Evolutionary conservation across 2,797 vertebrate species (phyloP), one percentile per base, ranked within the genome.

Genomic region (Cryptoprocta ferox): DNA sequence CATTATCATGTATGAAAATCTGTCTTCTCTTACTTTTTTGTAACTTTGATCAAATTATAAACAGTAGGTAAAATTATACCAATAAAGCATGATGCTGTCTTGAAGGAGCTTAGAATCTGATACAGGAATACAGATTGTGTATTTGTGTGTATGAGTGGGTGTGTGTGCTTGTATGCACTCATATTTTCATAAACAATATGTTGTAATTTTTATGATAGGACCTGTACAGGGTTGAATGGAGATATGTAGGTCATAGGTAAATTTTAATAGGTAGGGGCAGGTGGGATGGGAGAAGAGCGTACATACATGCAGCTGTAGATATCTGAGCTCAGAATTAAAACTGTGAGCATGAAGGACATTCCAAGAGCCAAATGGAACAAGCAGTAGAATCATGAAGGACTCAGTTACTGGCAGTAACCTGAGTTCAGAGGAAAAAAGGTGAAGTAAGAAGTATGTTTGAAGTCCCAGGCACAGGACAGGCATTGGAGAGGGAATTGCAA

Each of bases 291-390:
- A 30, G 42, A 42, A 80, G 24, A 18, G 12, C 1, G 21, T 37
- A 21, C 10, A 24, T n/a, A 61, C 73, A 32, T 32, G 8, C 8
- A 16, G 26, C 15, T 63, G 42, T n/a, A 78, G 59, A 37, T n/a
- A 39, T 61, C 53, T 81, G 59, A 85, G 15, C 12, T n/a, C 26
- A 92, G 5, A 94, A 37, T 84, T 76, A 59, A 89, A 70, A 63
- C 42, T n/a, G 8, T 1, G 21, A 24, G 32, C 26, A 39, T 4
- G 48, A 45, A 7, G 61, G 37, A 24, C 26, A 32, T 89, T 42
- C 16, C 3, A 12, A 35, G 8, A 59, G 24, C 28, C 32, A n/a
- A n/a, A n/a, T 28, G 19, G 12, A 86, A 4, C 7, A 87, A 68
- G 19, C 6, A 61, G 11, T 4, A 42, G 32, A 35, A 61, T 30